Evolutionary conservation across 92 coral and sea anemone genomes (phyloP), one percentile per base, ranked within the genome.

Genomic region (Virgularia gustaviana): DNA sequence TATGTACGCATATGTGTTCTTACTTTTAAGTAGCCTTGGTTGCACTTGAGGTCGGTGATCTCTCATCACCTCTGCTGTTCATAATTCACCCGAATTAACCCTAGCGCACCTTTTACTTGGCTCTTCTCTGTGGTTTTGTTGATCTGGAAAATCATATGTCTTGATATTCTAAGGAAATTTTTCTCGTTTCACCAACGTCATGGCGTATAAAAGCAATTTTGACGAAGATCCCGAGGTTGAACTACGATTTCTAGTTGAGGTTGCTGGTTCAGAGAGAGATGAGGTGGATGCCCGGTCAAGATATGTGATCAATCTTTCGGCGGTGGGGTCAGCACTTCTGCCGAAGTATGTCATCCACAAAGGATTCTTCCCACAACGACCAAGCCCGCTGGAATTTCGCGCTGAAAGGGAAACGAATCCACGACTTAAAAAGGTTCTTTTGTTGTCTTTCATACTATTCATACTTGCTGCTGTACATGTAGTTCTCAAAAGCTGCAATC

Each of bases 181-280:
- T n/a, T n/a, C n/a, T n/a, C n/a, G n/a, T n/a, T n/a, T n/a, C n/a
- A n/a, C n/a, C n/a, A n/a, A n/a, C n/a, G n/a, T 52, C 15, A 68
- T 68, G 75, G 75, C 75, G 27, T 44, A 66, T 58, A 58, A 66
- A 31, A 66, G 35, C 22, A 41, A 27, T 6, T 27, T 28, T 23
- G 57, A 68, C 25, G 75, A 52, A 52, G 58, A 49, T 24, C 58
- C 58, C 30, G 75, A 43, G 16, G 0, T 32, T 1, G 39, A 68
- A 35, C 19, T 49, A 15, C 16, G 23, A 4, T 68, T 68, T 51
- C 51, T 68, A 22, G 23, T 44, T 30, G 57, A 43, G 19, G 57
- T 41, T 27, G n/a, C 33, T 3, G 37, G 37, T 24, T 56, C 27
- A 23, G 73, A 30, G 7, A 9, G 57, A 9, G 73, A 66, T 22